Base-by-base conservation (phyloP, 2,113 vertebrate genomes). In the Trinectes maculatus region DNA sequence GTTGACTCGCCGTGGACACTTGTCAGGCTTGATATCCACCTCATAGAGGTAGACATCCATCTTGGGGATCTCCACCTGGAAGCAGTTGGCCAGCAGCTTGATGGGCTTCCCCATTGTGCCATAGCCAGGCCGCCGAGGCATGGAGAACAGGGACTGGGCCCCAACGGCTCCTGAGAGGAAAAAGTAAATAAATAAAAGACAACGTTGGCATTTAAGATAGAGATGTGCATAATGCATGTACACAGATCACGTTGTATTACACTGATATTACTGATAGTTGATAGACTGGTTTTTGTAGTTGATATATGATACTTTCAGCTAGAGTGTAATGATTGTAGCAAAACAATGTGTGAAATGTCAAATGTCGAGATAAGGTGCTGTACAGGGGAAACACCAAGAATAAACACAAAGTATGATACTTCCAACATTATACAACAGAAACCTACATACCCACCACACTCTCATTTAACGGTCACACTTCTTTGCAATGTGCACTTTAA, bases 41-140 rank as follows among this genome's bases (percentile, higher is more conserved):
- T 99, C 97, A 92, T 99, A 99, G 87, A 98, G 97, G 94, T 98
- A 98, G 93, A 99, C 97, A 75, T 99, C 97, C 94, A 99, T 99
- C 95, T 99, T 98, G 94, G 96, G 96, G 93, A 98, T 99, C 92
- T 98, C 97, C 94, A 99, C 98, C 95, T 99, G 96, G 94, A 99
- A 99, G 94, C 97, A 99, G 93, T 99, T 99, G 93, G 98, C 98
- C 96, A 99, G 92, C 91, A 98, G 93, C 91, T 98, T 99, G 95
- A 99, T 99, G 90, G 96, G 96, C 85, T 99, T 99, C 85, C 96
- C 97, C 95, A 98, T 97, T 90, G 97, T 98, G 95, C 97, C 97
- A 96, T 96, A 98, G 92, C 97, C 97, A 67, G 98, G 98, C 78
- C 98, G 94, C 86, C 96, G 94, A 83, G 98, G 98, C 93, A 98